These are phyloP conservation scores for Sitta europaea DNA, from an alignment of 2,113 vertebrate species.

Conservation along the genomic window DNA sequence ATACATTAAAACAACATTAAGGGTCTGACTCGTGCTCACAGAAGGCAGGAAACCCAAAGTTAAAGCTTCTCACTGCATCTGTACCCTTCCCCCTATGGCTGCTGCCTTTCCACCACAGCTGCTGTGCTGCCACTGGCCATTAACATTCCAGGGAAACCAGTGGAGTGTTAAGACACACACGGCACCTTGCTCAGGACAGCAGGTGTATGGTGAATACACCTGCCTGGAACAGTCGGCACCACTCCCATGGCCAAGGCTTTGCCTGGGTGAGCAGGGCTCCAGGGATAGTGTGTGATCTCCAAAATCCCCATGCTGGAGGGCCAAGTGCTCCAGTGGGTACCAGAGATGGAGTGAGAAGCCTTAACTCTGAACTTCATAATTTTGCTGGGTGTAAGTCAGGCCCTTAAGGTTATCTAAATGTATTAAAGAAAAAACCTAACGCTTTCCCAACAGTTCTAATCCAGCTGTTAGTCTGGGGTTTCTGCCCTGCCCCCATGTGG, in stretches of 20 bases:
- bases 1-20: conserved; percentile 70
- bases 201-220: neutral
- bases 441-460: neutral
- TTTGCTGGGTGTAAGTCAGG: neutral
- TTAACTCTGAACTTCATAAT: conserved; percentile 12
- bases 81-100: neutral
- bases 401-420: conserved; percentile 24
- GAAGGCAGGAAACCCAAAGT: conserved; percentile 17
- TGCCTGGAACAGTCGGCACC: neutral
- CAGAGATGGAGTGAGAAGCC: neutral
- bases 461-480: neutral
- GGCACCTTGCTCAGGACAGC: neutral
- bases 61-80: conserved; percentile 25
- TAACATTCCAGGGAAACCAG: neutral
- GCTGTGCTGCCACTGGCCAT: neutral
- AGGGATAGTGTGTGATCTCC: neutral
- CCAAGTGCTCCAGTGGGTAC: neutral
- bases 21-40: conserved; percentile 7
- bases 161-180: neutral
- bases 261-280: neutral
- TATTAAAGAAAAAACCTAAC: neutral
- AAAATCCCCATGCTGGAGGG: neutral
- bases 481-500: neutral
- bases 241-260: neutral
- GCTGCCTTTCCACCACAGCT: neutral